Base-by-base conservation (phyloP, 35 echinoderm and acorn worm genomes). In the Heliocidaris tuberculata region DNA sequence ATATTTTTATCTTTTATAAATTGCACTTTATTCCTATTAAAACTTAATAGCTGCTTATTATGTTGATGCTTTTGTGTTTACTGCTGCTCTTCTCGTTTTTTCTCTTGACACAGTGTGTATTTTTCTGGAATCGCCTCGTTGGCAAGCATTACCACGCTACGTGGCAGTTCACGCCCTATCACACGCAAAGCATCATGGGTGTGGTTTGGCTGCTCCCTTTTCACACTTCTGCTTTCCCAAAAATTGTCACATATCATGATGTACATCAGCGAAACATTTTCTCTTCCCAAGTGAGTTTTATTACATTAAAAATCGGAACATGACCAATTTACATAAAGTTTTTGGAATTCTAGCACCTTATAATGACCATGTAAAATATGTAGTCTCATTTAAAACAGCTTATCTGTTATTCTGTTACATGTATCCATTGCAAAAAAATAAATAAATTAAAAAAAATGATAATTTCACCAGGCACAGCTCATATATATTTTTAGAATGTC, bases 161-260 rank as follows among this genome's bases (percentile, higher is more conserved):
- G 32, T 47, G 85, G 85, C 85, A 86, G 85, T 29, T 86, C 11
- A 89, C 87, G 87, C 87, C 87, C 87, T 89, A 48, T 89, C 35
- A 89, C 87, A 42, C 87, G 31, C 87, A 89, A 47, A 31, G 87
- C 87, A 89, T 89, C 87, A 89, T 89, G 87, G 87, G 87, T 89
- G 87, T 89, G 87, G 87, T 89, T 89, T 89, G 47, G 87, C 87
- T 89, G 87, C 87, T 89, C 87, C 87, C 47, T 17, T 15, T 47
- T 89, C 10, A 32, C 87, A 89, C 31, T 30, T 86, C 31, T 11
- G 85, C 31, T 86, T 86, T 86, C 13, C 85, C 31, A 8, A 21
- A 24, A 27, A n/a, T 5, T 27, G 65, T n/a, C 21, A 78, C 65
- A 24, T 78, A 78, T 71, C 61, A 27, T 71, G 61, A n/a, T 17